A percentile compares a stretch with the other conserved stretches of the same genome.
phyloP scores from a whole-genome alignment of 2,888 invertebrate species.

The Caradrina clavipalpis region DNA sequence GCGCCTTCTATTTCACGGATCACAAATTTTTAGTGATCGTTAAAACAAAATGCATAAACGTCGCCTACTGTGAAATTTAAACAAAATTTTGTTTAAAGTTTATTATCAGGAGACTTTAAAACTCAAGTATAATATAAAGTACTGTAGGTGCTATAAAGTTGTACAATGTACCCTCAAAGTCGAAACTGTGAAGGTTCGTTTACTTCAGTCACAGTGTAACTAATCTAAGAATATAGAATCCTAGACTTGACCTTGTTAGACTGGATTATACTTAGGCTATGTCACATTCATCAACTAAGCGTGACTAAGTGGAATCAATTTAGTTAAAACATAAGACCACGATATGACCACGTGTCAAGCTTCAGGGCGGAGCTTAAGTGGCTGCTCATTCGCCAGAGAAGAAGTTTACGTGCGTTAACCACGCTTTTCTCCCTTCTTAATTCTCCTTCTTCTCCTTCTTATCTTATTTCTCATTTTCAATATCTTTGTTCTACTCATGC shows the following conservation, averaged over 20 bases:
- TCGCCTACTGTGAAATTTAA: slow-evolving; percentile 64
- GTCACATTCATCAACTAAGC: slow-evolving; percentile 17
- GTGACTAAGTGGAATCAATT: slow-evolving; percentile 40
- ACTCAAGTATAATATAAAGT: slow-evolving; percentile 37
- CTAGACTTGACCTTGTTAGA: slow-evolving; percentile 36
- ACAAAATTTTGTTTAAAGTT: slow-evolving; percentile 67
- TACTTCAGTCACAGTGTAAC: slow-evolving; percentile 27
- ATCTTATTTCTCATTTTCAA: too few relatives aligned
- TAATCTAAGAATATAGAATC: slow-evolving; percentile 28
- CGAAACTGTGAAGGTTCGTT: slow-evolving; percentile 36
- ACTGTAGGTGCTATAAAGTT: slow-evolving; percentile 39
- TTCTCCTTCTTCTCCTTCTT: too few relatives aligned
- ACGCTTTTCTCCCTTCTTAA: too few relatives aligned
- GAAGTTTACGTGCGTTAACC: too few relatives aligned
- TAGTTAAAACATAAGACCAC: slow-evolving; percentile 10
- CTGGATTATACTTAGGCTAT: slow-evolving; percentile 21
- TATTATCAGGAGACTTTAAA: slow-evolving; percentile 58
- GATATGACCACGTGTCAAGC: too few relatives aligned
- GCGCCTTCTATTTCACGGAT: slow-evolving; percentile 74
- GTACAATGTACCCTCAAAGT: slow-evolving; percentile 46
- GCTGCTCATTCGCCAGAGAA: too few relatives aligned
- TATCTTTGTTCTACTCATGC: too few relatives aligned
- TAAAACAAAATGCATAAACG: slow-evolving; percentile 74
- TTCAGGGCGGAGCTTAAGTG: too few relatives aligned
- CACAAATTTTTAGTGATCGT: slow-evolving; percentile 76